These are phyloP conservation scores for Drosophila mojavensis DNA, from an alignment of 1,140 invertebrate genomes.

Conservation along the genomic window DNA sequence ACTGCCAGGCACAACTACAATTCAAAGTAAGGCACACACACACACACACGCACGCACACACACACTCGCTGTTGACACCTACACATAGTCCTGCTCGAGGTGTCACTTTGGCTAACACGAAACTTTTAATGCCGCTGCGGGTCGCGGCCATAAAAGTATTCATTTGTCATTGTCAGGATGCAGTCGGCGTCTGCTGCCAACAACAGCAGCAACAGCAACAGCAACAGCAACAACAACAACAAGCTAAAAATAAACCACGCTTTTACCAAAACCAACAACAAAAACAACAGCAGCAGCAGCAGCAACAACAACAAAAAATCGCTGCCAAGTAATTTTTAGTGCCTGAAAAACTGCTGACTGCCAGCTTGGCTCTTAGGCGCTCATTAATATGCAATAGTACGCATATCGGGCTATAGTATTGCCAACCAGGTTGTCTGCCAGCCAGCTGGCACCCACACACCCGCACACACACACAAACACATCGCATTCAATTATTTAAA, in stretches of 20 bases:
- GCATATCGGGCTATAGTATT: constrained; percentile 13
- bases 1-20: constrained; percentile 47
- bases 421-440: constrained; percentile 5
- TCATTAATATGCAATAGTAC: constrained; percentile 80
- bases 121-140: constrained; percentile 72
- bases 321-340: constrained; percentile 25
- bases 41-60: background rate
- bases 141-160: constrained; percentile 80
- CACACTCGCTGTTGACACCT: constrained; percentile 16
- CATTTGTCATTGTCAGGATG: constrained; percentile 78
- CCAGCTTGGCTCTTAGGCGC: constrained; percentile 51
- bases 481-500: constrained; percentile 79
- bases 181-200: constrained; percentile 30
- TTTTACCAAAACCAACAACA: constrained; percentile 52
- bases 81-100: constrained; percentile 42
- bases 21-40: constrained; percentile 22
- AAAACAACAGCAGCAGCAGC: constrained; percentile 43
- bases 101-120: constrained; percentile 71
- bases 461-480: constrained; percentile 25
- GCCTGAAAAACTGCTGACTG: constrained; percentile 47
- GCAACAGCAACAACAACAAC: background rate
- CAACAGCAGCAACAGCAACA: background rate
- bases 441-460: constrained; percentile 21
- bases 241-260: constrained; percentile 2
- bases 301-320: constrained; percentile 17